Base-by-base conservation (phyloP, 2,797 vertebrate genomes). In the Muscicapa striata region DNA sequence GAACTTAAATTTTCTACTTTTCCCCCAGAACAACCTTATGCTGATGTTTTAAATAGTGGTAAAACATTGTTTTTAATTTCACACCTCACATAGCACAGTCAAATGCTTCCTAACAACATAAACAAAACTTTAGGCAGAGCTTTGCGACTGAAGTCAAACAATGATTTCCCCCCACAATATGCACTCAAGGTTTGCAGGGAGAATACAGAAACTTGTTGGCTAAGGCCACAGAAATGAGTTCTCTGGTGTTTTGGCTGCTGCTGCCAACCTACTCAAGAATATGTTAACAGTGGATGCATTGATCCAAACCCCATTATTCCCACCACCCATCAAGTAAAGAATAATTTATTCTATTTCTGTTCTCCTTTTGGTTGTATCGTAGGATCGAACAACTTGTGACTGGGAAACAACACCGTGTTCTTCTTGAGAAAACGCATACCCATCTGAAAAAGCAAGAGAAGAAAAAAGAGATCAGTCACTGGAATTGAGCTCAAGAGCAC, bases 391-490 rank as follows among this genome's bases (percentile, higher is more conserved):
- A 15, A 99, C 98, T 98, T 99, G 98, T 9, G 99, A 99, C 96
- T 99, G 99, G 90, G 99, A 99, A 92, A 99, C 99, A 91, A 99
- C 99, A 18, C 99, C 99, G 2, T 99, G 98, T 96, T 99, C 99
- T 97, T 99, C 99, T 97, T 99, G 99, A 94, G 99, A 99, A 98
- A 99, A 99, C 18, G 99, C 99, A 43, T 99, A 99, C 54, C 99
- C 99, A 95, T 99, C 99, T 99, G 98, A 21, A 97, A 97, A 79
- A 94, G 45, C 45, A 97, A 83, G 96, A 46, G 32, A 78, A 84
- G 49, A 49, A 92, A 69, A 62, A 84, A 59, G 34, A 82, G 40
- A 73, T 21, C 17, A 49, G 36, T 92, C 57, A 79, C 41, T 38
- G 13, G 21, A 79, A 41, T 27, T 10, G 23, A 55, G 51, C 34